Base-by-base conservation (phyloP, 1,140 invertebrate species). In the Hormaphis cornu region DNA sequence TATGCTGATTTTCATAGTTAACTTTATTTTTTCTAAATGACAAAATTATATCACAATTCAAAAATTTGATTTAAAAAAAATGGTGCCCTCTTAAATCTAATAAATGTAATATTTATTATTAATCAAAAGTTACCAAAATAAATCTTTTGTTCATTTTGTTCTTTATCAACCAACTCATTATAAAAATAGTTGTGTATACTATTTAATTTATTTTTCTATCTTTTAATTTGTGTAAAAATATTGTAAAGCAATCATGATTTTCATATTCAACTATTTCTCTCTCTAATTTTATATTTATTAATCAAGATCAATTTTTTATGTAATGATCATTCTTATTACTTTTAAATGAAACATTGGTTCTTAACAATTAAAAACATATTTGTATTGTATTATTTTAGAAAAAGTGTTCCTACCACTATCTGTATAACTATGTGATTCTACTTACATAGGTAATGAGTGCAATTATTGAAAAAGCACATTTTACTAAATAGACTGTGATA, bases 221-320 rank as follows among this genome's bases (percentile, higher is more conserved):
- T 24, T 24, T 22, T 58, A 16, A 20, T 37, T 40, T 58, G 16
- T 18, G 9, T 24, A 16, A 58, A 35, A 58, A 24, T 33, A 24
- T 9, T 6, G 24, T 53, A 30, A 12, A 54, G 33, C 18, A 54
- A 35, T 54, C 6, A 20, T 53, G 6, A 33, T 26, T 22, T 37
- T 56, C 18, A 1, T 8, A 37, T 16, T 58, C 26, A 7, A 9
- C 16, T 9, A n/a, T 37, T 58, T 24, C 14, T 16, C 22, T 10
- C 2, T 26, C 26, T 6, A 24, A 40, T 58, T 24, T 40, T 58
- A 58, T 58, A 58, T 22, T 20, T 20, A 16, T 30, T 9, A 20
- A 58, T 16, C 7, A 66, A 66, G 61, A 66, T 66, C 61, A 66
- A 66, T 66, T 66, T 66, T 66, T 66, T 66, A 66, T 66, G 61